Conservation (phyloP, 2,888 invertebrate genomes). For the Polydesmus complanatus region DNA sequence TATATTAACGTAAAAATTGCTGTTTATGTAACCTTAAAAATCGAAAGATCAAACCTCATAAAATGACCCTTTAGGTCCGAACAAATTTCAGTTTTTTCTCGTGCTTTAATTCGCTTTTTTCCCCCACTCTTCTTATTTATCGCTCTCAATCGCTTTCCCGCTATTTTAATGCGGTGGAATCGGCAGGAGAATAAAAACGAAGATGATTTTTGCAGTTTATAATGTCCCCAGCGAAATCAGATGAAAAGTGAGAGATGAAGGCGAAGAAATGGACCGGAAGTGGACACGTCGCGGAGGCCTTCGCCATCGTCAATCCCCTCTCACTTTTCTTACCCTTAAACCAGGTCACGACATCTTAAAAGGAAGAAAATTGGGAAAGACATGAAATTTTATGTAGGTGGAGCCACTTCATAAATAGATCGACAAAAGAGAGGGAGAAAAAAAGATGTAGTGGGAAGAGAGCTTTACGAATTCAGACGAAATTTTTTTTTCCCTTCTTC, state of each 20-base stretch:
- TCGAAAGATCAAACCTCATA: too few species aligned
- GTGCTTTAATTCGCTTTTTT: too few species aligned
- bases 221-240: background rate
- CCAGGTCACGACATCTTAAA: background rate
- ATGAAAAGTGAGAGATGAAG: background rate
- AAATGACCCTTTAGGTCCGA: too few species aligned
- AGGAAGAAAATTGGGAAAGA: background rate
- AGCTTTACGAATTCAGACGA: background rate
- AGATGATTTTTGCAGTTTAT: background rate
- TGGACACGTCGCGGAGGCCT: background rate
- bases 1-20: too few species aligned
- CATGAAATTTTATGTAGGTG: background rate
- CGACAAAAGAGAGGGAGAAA: background rate
- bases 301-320: background rate
- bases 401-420: background rate
- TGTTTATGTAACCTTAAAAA: too few species aligned
- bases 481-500: background rate
- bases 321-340: background rate
- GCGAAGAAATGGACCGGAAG: background rate
- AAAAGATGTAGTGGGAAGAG: background rate
- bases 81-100: too few species aligned
- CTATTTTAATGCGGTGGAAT: too few species aligned
- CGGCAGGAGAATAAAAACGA: background rate
- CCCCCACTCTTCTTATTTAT: too few species aligned
- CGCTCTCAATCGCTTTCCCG: too few species aligned